These are phyloP conservation scores for Selenia dentaria DNA, from an alignment of 2,888 invertebrate species.

Conservation along the genomic window DNA sequence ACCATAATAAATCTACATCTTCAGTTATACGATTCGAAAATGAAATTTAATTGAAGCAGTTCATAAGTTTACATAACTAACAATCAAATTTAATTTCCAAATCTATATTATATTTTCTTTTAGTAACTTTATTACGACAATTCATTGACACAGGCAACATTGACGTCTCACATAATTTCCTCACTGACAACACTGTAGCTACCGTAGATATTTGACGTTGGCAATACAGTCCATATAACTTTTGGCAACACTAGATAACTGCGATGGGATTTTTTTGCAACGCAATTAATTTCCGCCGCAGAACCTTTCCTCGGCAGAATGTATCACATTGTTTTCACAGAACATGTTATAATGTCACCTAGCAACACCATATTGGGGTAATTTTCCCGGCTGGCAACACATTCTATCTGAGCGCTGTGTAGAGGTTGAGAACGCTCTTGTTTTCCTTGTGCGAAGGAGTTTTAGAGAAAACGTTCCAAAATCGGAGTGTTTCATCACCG, in stretches of 20 bases:
- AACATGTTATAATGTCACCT: conserved; percentile 1
- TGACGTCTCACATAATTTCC: conserved; percentile 1
- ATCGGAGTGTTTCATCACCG: conserved; percentile 98
- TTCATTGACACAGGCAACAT: conserved; percentile 14
- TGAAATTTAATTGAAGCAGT: not conserved
- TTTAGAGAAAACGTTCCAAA: conserved; percentile 99
- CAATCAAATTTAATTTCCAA: conserved; percentile 9
- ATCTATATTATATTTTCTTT: conserved; percentile 13
- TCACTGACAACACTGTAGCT: not conserved
- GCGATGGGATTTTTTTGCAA: not conserved
- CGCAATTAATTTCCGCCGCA: not conserved
- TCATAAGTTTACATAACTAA: no score
- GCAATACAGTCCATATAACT: conserved; percentile 16
- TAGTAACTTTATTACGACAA: conserved; percentile 16
- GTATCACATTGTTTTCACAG: not conserved
- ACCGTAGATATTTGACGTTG: conserved; percentile 5
- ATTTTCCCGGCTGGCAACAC: conserved; percentile 1
- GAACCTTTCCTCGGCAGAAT: not conserved
- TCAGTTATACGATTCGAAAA: conserved; percentile 11
- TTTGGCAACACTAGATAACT: conserved; percentile 6
- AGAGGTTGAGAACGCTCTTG: conserved; percentile 96
- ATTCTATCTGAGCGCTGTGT: conserved; percentile 88
- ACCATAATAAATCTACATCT: conserved; percentile 22
- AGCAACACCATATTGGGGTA: not conserved
- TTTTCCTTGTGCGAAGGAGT: conserved; percentile 97